Evolutionary conservation across 2,113 vertebrate genomes (phyloP).

Genomic region (mouse (Mus musculus)): DNA sequence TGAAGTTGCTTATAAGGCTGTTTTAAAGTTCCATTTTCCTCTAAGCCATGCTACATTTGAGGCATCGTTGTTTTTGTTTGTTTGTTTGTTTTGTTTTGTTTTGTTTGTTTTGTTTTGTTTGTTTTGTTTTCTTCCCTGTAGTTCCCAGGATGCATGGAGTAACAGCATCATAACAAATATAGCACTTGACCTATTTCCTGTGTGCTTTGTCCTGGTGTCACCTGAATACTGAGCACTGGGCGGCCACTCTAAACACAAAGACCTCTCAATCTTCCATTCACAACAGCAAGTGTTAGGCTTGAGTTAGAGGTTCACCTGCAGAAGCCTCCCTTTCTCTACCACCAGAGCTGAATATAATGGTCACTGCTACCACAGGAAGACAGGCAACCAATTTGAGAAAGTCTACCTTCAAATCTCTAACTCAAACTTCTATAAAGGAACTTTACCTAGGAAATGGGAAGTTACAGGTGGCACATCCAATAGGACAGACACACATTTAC

Average conservation of each 20-base stretch:
- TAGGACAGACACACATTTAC: background rate
- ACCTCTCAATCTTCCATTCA: accelerated
- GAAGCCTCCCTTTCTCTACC: background rate
- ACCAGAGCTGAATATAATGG: background rate
- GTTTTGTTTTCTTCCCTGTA: background rate
- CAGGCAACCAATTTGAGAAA: background rate
- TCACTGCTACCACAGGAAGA: background rate
- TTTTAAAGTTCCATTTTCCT: slow-evolving; percentile 32
- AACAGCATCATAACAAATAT: background rate
- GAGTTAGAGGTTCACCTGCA: background rate
- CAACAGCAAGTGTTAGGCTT: background rate
- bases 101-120: too few relatives aligned
- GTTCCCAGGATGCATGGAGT: background rate
- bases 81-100: background rate
- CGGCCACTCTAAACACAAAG: background rate
- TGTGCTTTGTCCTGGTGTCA: background rate
- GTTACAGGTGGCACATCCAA: background rate
- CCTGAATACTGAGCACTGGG: background rate
- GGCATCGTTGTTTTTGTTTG: slow-evolving; percentile 8
- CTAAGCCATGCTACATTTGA: background rate
- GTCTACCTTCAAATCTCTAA: background rate
- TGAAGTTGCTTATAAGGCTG: background rate
- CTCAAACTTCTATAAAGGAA: background rate
- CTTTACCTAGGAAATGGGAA: background rate
- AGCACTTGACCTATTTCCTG: background rate